A percentile compares a stretch with the other conserved stretches of the same genome.
Evolutionary conservation across 2,888 invertebrate genomes (phyloP).

Genomic region (Willowsia nigromaculata): DNA sequence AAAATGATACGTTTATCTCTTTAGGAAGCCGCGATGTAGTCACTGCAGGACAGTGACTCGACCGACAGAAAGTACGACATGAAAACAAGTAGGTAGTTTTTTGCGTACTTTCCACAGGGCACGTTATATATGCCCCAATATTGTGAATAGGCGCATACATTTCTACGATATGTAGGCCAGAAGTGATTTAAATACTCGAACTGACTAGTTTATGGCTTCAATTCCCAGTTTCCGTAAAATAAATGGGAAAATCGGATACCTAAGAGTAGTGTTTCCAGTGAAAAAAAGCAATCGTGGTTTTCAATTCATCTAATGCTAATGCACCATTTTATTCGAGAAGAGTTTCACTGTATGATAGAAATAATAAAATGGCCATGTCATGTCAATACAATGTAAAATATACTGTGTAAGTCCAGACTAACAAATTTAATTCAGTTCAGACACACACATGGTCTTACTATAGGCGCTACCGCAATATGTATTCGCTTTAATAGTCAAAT

Average conservation of each 20-base stretch:
- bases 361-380: background rate
- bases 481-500: background rate
- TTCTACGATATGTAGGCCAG: constrained; percentile 11
- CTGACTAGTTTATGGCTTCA: constrained; percentile 57
- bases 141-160: background rate
- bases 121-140: background rate
- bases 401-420: no score
- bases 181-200: constrained; percentile 51
- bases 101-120: background rate
- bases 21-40: background rate
- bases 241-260: constrained; percentile 51
- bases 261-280: background rate
- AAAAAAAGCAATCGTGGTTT: constrained; percentile 14
- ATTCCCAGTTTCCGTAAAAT: constrained; percentile 37
- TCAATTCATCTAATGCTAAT: background rate
- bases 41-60: background rate
- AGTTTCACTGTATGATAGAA: background rate
- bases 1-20: background rate
- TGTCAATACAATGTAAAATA: constrained; percentile 7
- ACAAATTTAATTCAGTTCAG: no score
- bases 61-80: background rate
- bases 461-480: constrained; percentile 10
- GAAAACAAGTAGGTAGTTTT: background rate
- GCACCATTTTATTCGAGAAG: background rate
- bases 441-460: no score